Evolutionary conservation across 2,113 vertebrate genomes (phyloP).

Genomic region (Dipodomys stephensi): DNA sequence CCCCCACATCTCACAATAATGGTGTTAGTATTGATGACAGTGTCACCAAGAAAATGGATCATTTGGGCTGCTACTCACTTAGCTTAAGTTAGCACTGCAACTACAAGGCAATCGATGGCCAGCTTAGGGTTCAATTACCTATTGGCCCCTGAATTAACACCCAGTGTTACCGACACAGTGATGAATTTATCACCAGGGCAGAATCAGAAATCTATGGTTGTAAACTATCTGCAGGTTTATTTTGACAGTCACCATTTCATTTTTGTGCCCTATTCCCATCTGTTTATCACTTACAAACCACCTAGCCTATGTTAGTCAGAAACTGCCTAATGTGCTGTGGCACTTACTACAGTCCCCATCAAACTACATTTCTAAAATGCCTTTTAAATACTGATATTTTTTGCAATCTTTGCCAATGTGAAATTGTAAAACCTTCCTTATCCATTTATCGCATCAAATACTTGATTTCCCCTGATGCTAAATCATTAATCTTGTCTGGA

Average conservation of each 20-base stretch:
- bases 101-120: conserved; percentile 1
- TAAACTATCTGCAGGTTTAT: conserved; percentile 20
- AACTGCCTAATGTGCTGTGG: background rate
- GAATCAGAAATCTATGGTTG: conserved; percentile 21
- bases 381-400: conserved; percentile 57
- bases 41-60: background rate
- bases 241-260: conserved; percentile 54
- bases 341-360: background rate
- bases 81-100: conserved; percentile 28
- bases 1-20: background rate
- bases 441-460: conserved; percentile 15
- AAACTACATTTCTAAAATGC: conserved; percentile 38
- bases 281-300: conserved; percentile 59
- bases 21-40: background rate
- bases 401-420: conserved; percentile 50
- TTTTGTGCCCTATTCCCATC: conserved; percentile 47
- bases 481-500: conserved; percentile 53
- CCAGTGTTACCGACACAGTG: conserved; percentile 27
- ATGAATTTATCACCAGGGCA: conserved; percentile 27
- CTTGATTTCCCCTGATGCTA: conserved; percentile 48
- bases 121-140: conserved; percentile 54
- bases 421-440: conserved; percentile 57
- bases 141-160: conserved; percentile 56
- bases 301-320: conserved; percentile 31
- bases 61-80: conserved; percentile 31